Conservation (phyloP, 2,888 invertebrate genomes). For the Scaptomyza caliginosa region DNA sequence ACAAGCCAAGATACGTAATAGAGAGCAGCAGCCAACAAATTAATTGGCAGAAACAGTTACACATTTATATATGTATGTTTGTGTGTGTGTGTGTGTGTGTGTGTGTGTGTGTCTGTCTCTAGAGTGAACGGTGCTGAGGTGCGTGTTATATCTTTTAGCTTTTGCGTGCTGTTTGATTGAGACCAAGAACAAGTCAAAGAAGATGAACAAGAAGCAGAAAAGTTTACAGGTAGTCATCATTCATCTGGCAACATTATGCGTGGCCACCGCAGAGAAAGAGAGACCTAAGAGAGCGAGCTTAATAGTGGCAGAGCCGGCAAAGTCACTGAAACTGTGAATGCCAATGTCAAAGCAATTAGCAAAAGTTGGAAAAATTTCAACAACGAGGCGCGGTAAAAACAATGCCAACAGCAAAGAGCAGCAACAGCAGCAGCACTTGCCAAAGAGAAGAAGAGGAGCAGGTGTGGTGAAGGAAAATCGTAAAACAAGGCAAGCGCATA, state of each 20-base stretch:
- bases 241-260: slow-evolving; percentile 43
- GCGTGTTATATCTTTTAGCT: slow-evolving; percentile 54
- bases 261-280: slow-evolving; percentile 16
- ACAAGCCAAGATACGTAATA: slow-evolving; percentile 11
- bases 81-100: not conserved
- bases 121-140: slow-evolving; percentile 10
- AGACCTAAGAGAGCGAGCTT: slow-evolving; percentile 26
- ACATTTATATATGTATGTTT: slow-evolving; percentile 2
- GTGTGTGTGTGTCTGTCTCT: not conserved
- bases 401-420: slow-evolving; percentile 30
- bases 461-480: slow-evolving; percentile 36
- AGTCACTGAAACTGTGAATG: slow-evolving; percentile 57
- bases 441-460: slow-evolving; percentile 25
- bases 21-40: slow-evolving; percentile 26
- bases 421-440: slow-evolving; percentile 11
- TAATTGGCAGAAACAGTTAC: slow-evolving; percentile 38
- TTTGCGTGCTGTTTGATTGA: slow-evolving; percentile 37
- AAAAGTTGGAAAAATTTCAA: slow-evolving; percentile 76
- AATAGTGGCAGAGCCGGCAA: too few species aligned
- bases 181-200: slow-evolving; percentile 39
- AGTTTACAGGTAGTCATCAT: slow-evolving; percentile 49
- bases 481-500: slow-evolving; percentile 51
- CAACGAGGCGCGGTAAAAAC: slow-evolving; percentile 45
- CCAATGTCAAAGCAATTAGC: slow-evolving; percentile 80
- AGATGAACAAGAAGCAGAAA: slow-evolving; percentile 11